Base-by-base conservation (phyloP, 2,888 invertebrate species). In the Tuta absoluta region DNA sequence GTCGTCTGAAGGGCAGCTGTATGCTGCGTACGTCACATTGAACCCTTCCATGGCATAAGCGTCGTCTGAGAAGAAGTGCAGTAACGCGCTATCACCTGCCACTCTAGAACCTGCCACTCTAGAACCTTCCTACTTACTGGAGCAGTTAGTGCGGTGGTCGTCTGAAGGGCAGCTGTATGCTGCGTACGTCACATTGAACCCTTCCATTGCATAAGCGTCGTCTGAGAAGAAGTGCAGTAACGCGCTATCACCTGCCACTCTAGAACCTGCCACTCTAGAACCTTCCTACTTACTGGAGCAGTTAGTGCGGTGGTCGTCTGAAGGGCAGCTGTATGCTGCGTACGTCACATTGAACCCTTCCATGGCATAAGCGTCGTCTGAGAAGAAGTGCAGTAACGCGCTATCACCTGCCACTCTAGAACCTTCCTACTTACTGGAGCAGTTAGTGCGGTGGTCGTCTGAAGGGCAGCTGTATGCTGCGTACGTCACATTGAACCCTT, bases 1-100 rank as follows among this genome's bases (percentile, higher is more conserved):
- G 67, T 93, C 91, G 75, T 93, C 92, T 71, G 96, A 96, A 0
- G 96, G 96, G 80, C 96, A 97, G 11, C 96, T 95, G 77, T 97
- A 96, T 68, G 96, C 93, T 65, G 95, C 95, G 86, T 99, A 99
- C 21, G 97, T 96, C 69, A 99, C 95, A 84, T 98, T 98, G 89
- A 99, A 99, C 66, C 99, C 99, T 76, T 98, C 97, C 96, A 99
- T 98, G 79, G 98, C 99, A 90, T 98, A 99, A 23, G 99, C 99
- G 78, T 98, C 97, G 89, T 99, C 99, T 71, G 98, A 99, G 92
- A 98, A 99, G 92, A 99, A 99, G 89, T 99, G 98, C 65, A 98
- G 92, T 64, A 97, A 86, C 41, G 96, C 97, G 68, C 95, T 95
- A 64, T 98, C 98, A 33, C 1, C 10, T 7, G 33, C 10, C 33